Base-by-base conservation (phyloP, 2,888 invertebrate genomes). In the Acanthosoma haemorrhoidale region DNA sequence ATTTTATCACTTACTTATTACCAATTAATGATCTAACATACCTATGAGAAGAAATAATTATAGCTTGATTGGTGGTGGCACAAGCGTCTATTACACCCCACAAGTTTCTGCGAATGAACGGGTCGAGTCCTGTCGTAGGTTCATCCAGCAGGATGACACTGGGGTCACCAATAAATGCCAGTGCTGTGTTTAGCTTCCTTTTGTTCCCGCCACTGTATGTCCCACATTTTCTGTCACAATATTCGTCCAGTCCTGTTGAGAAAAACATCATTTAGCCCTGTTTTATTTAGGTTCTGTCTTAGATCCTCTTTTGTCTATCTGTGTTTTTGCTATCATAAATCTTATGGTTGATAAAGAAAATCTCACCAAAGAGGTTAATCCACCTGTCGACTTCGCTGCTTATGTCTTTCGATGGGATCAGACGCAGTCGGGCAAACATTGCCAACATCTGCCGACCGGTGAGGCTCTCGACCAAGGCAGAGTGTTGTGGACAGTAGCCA, bases 401-500 rank as follows among this genome's bases (percentile, higher is more conserved):
- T 6, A 73, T 32, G 8, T 73, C 66, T 6, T 15, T n/a, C 21
- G 72, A 38, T 4, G 71, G 78, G 21, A 91, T 84, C 0, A 93
- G 94, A 4, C 92, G 84, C 60, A 95, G 80, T 13, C 86, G 81
- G 1, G 90, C 90, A 80, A 91, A 87, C 71, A 91, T 82, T 57
- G 79, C 80, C 59, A 96, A 80, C 77, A 90, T 89, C 78, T 94
- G 88, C 70, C 84, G 80, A 0, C 91, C 89, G 6, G 92, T 91
- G 78, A 92, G 84, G 76, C 88, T 88, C 68, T 84, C 85, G 76
- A 94, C 89, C 58, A 94, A 80, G 0, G 92, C 92, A 80, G 90
- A 88, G 79, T 88, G 88, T 82, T 96, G 96, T 0, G 96, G 95
- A 79, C 96, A 96, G 80, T 96, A 96, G 29, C 94, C 93, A 77